Percentiles rank a stretch among this genome's conserved stretches.
Evolutionary conservation across 1,140 invertebrate species (phyloP).

Genomic region (Riptortus pedestris): DNA sequence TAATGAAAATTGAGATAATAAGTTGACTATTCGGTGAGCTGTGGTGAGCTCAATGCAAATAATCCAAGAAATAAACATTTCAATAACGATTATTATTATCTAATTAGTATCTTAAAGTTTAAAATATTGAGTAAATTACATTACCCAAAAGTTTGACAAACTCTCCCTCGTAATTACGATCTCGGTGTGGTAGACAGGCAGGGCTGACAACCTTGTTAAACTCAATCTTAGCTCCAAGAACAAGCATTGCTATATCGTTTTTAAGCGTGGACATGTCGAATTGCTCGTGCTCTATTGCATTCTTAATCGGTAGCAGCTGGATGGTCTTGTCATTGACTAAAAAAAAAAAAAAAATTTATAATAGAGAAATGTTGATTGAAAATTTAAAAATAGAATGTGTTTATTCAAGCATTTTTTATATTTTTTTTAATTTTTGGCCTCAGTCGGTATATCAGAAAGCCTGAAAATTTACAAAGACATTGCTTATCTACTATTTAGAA

Average conservation of each 20-base stretch:
- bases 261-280: background rate
- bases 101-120: too few species aligned
- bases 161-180: background rate
- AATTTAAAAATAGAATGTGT: background rate
- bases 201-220: background rate
- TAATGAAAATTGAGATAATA: too few species aligned
- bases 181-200: background rate
- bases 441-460: too few species aligned
- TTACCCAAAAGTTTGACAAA: background rate
- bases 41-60: too few species aligned
- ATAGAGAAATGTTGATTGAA: background rate
- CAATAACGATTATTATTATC: too few species aligned
- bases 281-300: background rate
- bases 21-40: too few species aligned
- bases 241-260: background rate
- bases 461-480: too few species aligned
- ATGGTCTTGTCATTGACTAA: background rate
- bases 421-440: too few species aligned
- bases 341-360: background rate
- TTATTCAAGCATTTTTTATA: too few species aligned
- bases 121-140: too few species aligned
- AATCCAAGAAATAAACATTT: too few species aligned
- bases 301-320: background rate
- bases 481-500: too few species aligned
- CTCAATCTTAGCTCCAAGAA: background rate